Evolutionary conservation across 1,140 invertebrate species (phyloP), one percentile per base, ranked within the genome.

Genomic region (Oedothorax gibbosus): DNA sequence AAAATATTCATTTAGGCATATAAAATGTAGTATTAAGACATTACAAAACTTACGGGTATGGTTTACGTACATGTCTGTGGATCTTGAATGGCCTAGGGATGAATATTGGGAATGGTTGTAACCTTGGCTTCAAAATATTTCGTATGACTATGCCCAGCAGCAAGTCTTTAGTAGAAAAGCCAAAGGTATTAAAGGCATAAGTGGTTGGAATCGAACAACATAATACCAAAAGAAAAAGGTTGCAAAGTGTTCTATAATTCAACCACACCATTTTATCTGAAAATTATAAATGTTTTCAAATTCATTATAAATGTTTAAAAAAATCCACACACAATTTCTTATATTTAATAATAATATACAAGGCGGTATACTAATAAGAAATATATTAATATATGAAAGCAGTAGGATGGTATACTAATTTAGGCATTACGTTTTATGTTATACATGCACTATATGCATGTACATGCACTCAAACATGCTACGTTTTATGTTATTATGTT

Each of bases 21-120:
- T 35, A 35, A 35, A 35, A 35, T 35, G 35, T 35, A 35, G 35
- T 35, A 35, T 35, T 35, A 35, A 35, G 35, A 35, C 35, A 2
- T 35, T 35, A 35, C 35, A 35, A 35, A 35, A 35, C 35, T 84
- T 84, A 84, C 82, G 82, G 82, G 15, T 84, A 84, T 20, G 82
- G 82, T 21, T 84, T 84, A 3, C 57, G 72, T 0, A 68, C 35
- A 35, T 84, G 60, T 57, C 76, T 84, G 60, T 21, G 54, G 9
- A 84, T 7, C 7, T 20, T 84, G 6, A 84, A 21, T 20, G 72
- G 72, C 2, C 75, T 10, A 0, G 82, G 82, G 2, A 84, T 8
- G 0, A 73, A 73, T 18, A 84, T 84, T 0, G 82, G 82, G 15
- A 84, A 14, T 50, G 82, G 82, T 8, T 76, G 62, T 15, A 84